Conservation (phyloP, 2,888 invertebrate genomes). For the Timandra comae region DNA sequence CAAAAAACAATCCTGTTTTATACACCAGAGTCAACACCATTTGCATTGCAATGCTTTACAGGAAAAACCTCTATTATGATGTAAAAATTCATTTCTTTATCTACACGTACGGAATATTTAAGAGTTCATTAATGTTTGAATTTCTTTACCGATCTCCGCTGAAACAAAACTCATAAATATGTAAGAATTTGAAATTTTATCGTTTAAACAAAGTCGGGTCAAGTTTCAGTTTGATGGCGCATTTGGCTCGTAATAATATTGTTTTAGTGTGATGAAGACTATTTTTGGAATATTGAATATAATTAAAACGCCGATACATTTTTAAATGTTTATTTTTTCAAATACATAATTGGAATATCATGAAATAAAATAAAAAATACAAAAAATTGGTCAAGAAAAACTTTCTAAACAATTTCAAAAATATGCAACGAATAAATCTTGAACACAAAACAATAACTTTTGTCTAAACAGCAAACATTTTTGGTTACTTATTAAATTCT, state of each 20-base stretch:
- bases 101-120: constrained; percentile 70
- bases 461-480: constrained; percentile 34
- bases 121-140: constrained; percentile 72
- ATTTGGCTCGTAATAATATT: no score
- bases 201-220: constrained; percentile 55
- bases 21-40: constrained; percentile 33
- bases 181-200: constrained; percentile 62
- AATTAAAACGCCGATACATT: no score
- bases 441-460: constrained; percentile 28
- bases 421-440: no score
- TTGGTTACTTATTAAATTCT: constrained; percentile 14
- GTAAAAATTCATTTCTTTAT: constrained; percentile 67
- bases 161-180: constrained; percentile 73
- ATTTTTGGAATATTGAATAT: no score
- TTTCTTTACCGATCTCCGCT: constrained; percentile 61
- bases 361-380: no score
- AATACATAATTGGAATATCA: no score
- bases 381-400: constrained; percentile 8
- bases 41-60: constrained; percentile 46
- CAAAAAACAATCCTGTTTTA: no score
- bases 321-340: no score
- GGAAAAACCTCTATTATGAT: constrained; percentile 44
- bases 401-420: constrained; percentile 26
- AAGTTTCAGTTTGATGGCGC: constrained; percentile 33
- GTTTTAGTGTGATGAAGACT: no score